Percentiles rank a stretch among this genome's conserved stretches.
These are phyloP conservation scores for Eilema sororculum DNA, from an alignment of 2,888 invertebrate genomes.

Conservation along the genomic window DNA sequence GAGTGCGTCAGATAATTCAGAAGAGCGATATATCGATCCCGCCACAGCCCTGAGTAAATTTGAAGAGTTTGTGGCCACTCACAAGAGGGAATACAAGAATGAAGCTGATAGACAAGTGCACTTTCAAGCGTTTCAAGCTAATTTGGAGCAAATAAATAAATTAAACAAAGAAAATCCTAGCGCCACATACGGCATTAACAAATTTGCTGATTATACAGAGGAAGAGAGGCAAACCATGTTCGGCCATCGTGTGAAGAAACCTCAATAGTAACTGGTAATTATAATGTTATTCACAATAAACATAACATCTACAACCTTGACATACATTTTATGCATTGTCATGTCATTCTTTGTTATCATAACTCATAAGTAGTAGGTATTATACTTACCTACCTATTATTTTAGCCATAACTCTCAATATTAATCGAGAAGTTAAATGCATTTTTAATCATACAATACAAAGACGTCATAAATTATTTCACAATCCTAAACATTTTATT, in stretches of 20 bases:
- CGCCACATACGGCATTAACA: conserved; percentile 58
- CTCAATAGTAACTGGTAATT: background rate
- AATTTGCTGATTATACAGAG: conserved; percentile 62
- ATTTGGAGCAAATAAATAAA: conserved; percentile 55
- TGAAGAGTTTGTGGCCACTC: conserved; percentile 54
- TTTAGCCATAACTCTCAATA: background rate
- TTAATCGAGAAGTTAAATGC: background rate
- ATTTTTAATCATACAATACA: background rate
- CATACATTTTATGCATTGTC: background rate
- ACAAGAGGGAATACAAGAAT: conserved; percentile 59
- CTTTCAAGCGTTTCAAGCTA: conserved; percentile 54
- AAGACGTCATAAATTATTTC: background rate
- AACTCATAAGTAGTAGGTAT: no score
- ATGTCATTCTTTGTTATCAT: background rate
- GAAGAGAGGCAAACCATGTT: conserved; percentile 48
- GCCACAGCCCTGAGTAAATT: conserved; percentile 54
- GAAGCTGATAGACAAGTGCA: conserved; percentile 57
- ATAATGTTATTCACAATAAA: conserved; percentile 1
- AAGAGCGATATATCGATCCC: conserved; percentile 48
- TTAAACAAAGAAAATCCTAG: conserved; percentile 36
- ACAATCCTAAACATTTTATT: background rate
- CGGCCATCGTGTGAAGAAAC: conserved; percentile 42
- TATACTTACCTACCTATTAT: background rate
- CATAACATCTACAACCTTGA: conserved; percentile 1
- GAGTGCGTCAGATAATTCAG: conserved; percentile 24